Evolutionary conservation across 2,113 vertebrate genomes (phyloP).

Genomic region (Macaca fascicularis): T2T-MFA8v1.1 NC_088386.1:108106501-108107000

Average conservation of each 20-base stretch:
- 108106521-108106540: not conserved
- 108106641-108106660: not conserved
- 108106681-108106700: not conserved
- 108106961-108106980: not conserved
- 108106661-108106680: not conserved
- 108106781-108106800: not conserved
- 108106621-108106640: not conserved
- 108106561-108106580: not conserved
- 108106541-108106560: not conserved
- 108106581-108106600: not conserved
- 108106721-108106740: not conserved
- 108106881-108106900: not conserved
- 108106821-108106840: not conserved
- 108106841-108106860: not conserved
- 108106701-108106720: not conserved
- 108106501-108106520: not conserved
- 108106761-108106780: not conserved
- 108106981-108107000: not conserved
- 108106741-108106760: not conserved
- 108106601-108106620: not conserved
- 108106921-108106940: not conserved
- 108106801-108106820: not conserved
- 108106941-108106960: not conserved
- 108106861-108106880: not conserved
- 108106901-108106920: not conserved